Percentiles rank a stretch among this genome's conserved stretches.
Conservation (phyloP, 2,888 invertebrate genomes). For the Tigriopus californicus region DNA sequence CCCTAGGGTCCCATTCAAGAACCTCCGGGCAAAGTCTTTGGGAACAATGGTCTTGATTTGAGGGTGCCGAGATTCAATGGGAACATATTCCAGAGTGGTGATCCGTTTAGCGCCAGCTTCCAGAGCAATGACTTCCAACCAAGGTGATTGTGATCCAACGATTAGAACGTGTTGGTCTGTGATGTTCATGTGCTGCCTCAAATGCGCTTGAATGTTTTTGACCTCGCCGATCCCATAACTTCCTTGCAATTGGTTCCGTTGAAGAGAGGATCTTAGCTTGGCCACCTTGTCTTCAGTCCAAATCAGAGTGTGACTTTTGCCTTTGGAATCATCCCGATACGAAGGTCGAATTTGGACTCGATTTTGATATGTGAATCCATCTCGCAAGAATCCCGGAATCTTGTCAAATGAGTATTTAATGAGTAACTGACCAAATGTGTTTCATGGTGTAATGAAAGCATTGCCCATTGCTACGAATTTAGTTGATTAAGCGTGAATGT, state of each 20-base stretch:
- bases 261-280: no score
- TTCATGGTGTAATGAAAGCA: no score
- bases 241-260: not conserved
- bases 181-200: not conserved
- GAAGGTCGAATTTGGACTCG: no score
- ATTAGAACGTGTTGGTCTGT: not conserved
- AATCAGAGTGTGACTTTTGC: no score
- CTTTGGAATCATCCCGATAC: no score
- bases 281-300: no score
- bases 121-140: slow-evolving; percentile 4
- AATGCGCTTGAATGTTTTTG: not conserved
- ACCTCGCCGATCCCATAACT: not conserved
- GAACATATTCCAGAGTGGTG: slow-evolving; percentile 4
- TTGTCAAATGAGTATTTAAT: no score
- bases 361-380: no score
- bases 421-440: no score
- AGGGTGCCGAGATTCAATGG: slow-evolving; percentile 1
- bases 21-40: not conserved
- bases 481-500: no score
- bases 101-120: not conserved
- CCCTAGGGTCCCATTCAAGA: not conserved
- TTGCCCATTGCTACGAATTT: no score
- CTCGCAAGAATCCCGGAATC: no score
- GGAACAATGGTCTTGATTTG: not conserved
- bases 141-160: slow-evolving; percentile 3